Conservation (phyloP, 2,113 vertebrate genomes). For the Peromyscus maniculatus region DNA sequence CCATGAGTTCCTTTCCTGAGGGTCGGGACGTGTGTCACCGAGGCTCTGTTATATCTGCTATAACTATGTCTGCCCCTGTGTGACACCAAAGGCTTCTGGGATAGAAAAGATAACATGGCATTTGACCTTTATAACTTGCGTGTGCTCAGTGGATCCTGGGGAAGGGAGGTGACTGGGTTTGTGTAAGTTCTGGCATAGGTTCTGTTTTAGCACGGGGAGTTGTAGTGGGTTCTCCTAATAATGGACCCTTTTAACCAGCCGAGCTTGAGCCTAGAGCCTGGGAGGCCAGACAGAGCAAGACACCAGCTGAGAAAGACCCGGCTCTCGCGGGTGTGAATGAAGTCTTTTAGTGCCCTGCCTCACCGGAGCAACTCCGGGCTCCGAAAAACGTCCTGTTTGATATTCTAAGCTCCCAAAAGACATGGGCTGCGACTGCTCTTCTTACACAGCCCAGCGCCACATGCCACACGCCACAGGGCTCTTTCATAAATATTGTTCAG, state of each 20-base stretch:
- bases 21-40: too few relatives aligned
- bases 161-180: not conserved
- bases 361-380: not conserved
- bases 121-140: not conserved
- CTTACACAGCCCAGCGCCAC: not conserved
- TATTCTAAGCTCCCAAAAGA: conserved; percentile 57
- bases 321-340: conserved; percentile 48
- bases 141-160: not conserved
- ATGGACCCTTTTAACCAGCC: conserved; percentile 39
- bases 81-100: not conserved
- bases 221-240: conserved; percentile 27
- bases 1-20: fast-evolving
- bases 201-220: not conserved
- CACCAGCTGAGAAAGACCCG: not conserved
- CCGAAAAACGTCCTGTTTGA: conserved; percentile 39
- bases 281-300: not conserved
- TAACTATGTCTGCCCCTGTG: not conserved
- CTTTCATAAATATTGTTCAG: conserved; percentile 52
- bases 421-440: not conserved
- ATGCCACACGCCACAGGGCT: not conserved
- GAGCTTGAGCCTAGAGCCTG: conserved; percentile 20
- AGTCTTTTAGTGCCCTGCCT: conserved; percentile 1
- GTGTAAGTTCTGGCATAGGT: not conserved
- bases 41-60: not conserved
- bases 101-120: not conserved